Conservation (phyloP, 1,140 invertebrate species). For the Cephus cinctus region DNA sequence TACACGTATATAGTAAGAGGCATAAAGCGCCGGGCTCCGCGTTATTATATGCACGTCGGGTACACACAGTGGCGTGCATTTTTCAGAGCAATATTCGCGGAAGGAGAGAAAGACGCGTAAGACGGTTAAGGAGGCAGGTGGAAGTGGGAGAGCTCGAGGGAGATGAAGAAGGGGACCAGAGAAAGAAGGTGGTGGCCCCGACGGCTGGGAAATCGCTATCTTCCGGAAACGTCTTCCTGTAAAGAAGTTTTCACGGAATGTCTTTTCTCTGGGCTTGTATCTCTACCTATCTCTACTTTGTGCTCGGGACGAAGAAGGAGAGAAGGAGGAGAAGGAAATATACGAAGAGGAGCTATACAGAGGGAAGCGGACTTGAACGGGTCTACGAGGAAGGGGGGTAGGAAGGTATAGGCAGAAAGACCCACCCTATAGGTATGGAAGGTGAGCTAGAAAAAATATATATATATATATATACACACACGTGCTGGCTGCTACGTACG, state of each 20-base stretch:
- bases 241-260: conserved; percentile 1
- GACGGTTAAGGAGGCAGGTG: too few relatives aligned
- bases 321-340: background rate
- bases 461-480: too few relatives aligned
- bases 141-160: too few relatives aligned
- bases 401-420: too few relatives aligned
- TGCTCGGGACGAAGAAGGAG: background rate
- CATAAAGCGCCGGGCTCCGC: too few relatives aligned
- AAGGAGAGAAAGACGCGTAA: conserved; percentile 8
- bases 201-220: conserved; percentile 7
- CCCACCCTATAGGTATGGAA: too few relatives aligned
- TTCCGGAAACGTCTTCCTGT: conserved; percentile 14
- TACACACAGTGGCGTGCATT: conserved; percentile 7
- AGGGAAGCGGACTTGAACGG: background rate
- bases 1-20: too few relatives aligned
- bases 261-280: background rate
- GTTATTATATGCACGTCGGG: conserved; percentile 2
- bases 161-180: too few relatives aligned
- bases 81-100: conserved; percentile 16
- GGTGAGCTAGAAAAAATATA: too few relatives aligned
- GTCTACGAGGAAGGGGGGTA: too few relatives aligned
- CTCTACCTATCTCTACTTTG: background rate
- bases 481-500: too few relatives aligned
- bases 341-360: background rate
- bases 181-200: too few relatives aligned